phyloP scores from a whole-genome alignment of 2,888 invertebrate genomes.

The Xestobium rufovillosum region DNA sequence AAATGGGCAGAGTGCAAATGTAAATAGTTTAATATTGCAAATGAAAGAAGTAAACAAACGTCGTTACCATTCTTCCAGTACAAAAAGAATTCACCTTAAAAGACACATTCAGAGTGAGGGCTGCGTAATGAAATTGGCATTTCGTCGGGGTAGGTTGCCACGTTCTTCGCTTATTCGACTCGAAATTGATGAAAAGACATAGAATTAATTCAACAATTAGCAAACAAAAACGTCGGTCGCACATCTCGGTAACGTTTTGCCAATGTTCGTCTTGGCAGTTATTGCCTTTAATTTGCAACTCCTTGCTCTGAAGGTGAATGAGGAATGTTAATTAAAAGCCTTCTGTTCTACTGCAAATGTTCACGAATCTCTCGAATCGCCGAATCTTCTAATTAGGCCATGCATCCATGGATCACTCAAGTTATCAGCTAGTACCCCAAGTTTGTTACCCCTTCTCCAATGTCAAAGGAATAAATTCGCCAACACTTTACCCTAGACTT shows the following conservation, averaged over 20 bases:
- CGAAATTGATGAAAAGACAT: slow-evolving; percentile 37
- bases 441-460: too few species aligned
- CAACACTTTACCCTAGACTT: too few species aligned
- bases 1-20: too few species aligned
- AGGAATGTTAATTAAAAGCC: slow-evolving; percentile 47
- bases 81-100: too few species aligned
- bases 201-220: slow-evolving; percentile 44
- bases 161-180: slow-evolving; percentile 15
- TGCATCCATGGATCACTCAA: slow-evolving; percentile 29
- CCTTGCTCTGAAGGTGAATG: slow-evolving; percentile 40
- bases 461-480: too few species aligned
- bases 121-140: too few species aligned
- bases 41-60: too few species aligned
- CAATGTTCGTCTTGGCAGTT: slow-evolving; percentile 41
- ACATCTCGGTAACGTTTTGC: slow-evolving; percentile 36
- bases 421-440: too few species aligned
- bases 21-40: too few species aligned
- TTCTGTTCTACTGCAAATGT: slow-evolving; percentile 27
- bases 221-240: slow-evolving; percentile 41
- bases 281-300: slow-evolving; percentile 45
- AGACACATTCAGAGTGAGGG: too few species aligned
- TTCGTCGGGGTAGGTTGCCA: slow-evolving; percentile 11
- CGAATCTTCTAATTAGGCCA: slow-evolving; percentile 30
- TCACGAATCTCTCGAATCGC: slow-evolving; percentile 25
- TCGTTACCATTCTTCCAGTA: too few species aligned